Evolutionary conservation across 2,113 vertebrate genomes (phyloP).

Genomic region (Pitta sordida): DNA sequence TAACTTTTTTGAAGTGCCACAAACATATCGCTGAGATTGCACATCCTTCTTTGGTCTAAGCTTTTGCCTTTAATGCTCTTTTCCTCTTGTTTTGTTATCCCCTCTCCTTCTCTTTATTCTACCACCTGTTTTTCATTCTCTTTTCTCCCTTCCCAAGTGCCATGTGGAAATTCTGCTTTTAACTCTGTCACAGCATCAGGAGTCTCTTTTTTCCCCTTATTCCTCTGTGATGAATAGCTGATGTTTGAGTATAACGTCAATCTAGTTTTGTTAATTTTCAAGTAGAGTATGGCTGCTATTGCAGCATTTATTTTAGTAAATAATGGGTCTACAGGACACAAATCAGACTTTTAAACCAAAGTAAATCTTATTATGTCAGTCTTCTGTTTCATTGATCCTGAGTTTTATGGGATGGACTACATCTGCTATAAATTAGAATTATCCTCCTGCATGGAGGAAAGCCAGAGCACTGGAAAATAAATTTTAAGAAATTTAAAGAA

Average conservation of each 20-base stretch:
- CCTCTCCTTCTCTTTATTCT: background rate
- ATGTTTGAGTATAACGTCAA: background rate
- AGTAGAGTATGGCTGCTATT: background rate
- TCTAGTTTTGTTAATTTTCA: background rate
- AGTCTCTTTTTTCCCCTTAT: background rate
- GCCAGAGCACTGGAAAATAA: background rate
- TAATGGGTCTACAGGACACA: background rate
- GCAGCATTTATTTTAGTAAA: background rate
- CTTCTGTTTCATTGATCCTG: constrained; percentile 7
- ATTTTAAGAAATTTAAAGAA: too few species aligned
- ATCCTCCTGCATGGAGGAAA: background rate
- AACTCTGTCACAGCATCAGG: background rate
- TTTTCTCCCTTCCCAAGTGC: background rate
- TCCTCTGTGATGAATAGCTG: background rate
- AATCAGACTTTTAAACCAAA: background rate
- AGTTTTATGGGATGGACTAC: background rate
- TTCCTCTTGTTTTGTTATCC: background rate
- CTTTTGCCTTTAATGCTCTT: background rate
- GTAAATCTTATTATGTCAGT: background rate
- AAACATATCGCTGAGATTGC: background rate
- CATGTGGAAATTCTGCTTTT: background rate
- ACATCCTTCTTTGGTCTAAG: background rate
- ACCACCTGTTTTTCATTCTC: background rate
- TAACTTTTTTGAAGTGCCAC: background rate
- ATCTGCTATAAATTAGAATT: background rate